These are phyloP conservation scores for Psittacula echo DNA, from an alignment of 2,797 vertebrate species.

Conservation along the genomic window DNA sequence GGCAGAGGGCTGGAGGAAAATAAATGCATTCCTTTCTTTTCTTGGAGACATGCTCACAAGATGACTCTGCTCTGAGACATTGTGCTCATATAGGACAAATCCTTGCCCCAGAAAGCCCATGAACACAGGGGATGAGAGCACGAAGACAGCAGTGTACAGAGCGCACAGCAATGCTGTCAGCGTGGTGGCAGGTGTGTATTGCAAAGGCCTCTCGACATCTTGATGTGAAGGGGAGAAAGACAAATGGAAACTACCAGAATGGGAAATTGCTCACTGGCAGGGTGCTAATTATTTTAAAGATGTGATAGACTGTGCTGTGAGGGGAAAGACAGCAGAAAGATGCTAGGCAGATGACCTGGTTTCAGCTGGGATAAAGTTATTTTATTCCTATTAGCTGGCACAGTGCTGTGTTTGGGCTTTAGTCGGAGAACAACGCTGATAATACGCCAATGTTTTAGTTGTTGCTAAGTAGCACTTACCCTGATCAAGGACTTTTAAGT, in stretches of 20 bases:
- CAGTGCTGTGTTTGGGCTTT: not conserved
- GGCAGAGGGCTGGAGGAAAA: not conserved
- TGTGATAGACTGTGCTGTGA: not conserved
- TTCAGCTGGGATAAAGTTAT: not conserved
- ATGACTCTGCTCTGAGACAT: not conserved
- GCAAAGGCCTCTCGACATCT: not conserved
- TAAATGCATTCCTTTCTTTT: not conserved
- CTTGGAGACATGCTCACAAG: not conserved
- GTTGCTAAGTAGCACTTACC: not conserved
- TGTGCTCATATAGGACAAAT: not conserved
- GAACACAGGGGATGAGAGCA: not conserved
- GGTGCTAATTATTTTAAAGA: not conserved
- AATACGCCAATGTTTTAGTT: not conserved
- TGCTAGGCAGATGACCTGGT: not conserved
- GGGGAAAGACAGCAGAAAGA: not conserved
- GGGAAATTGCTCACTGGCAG: not conserved
- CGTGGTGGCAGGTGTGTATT: not conserved
- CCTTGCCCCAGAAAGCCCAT: not conserved
- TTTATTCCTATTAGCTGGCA: not conserved
- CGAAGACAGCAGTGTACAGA: fast-evolving
- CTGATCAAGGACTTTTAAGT: not conserved
- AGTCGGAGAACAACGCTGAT: not conserved
- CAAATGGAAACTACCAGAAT: not conserved
- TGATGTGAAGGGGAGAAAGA: not conserved
- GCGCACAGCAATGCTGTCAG: fast-evolving